Percentiles rank a stretch among this genome's conserved stretches.
Evolutionary conservation across 1,140 invertebrate genomes (phyloP).

Genomic region (Stegodyphus mimosarum): DNA sequence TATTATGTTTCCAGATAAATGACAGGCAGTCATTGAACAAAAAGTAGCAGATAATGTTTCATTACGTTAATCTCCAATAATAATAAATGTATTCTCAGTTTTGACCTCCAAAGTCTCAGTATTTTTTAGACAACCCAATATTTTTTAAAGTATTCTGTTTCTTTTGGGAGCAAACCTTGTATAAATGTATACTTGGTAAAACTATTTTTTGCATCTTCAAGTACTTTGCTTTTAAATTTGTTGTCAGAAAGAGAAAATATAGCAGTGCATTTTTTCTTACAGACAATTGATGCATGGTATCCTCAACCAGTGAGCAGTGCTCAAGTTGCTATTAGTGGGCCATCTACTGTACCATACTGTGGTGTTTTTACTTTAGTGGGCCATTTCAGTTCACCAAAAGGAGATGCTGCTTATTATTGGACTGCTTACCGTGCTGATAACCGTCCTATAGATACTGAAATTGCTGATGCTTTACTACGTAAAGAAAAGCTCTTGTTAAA

Average conservation of each 20-base stretch:
- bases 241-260: neutral
- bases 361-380: slow-evolving; percentile 61
- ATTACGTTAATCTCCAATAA: too few species aligned
- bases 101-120: too few species aligned
- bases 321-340: slow-evolving; percentile 49
- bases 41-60: too few species aligned
- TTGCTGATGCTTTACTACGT: slow-evolving; percentile 39
- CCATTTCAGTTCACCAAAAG: slow-evolving; percentile 62
- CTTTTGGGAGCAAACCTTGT: neutral
- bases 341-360: slow-evolving; percentile 60
- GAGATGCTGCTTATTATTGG: slow-evolving; percentile 54
- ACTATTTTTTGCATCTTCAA: neutral
- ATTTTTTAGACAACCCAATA: too few species aligned
- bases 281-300: slow-evolving; percentile 49
- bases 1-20: too few species aligned
- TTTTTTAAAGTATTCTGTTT: too few species aligned
- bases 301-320: slow-evolving; percentile 48
- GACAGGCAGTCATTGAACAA: too few species aligned
- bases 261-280: neutral
- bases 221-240: neutral
- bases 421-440: slow-evolving; percentile 40
- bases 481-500: neutral
- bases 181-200: neutral
- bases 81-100: too few species aligned
- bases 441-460: neutral